Base-by-base conservation (phyloP, 2,888 invertebrate species). In the Rhogogaster chlorosoma region DNA sequence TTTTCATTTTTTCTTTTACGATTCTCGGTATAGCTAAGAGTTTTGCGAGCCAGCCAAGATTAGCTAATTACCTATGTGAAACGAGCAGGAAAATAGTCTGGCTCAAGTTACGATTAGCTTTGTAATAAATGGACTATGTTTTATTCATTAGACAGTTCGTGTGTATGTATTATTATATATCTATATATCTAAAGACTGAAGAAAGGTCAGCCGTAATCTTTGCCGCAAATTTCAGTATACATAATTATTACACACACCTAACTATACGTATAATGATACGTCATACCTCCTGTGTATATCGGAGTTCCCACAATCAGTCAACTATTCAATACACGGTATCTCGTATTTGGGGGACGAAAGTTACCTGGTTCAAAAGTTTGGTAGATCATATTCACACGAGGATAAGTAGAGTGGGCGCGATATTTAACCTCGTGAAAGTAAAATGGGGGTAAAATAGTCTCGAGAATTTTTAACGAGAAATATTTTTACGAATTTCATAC, bases 101-200 rank as follows among this genome's bases (percentile, higher is more conserved):
- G 36, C 42, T 73, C 71, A 73, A 73, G 71, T 73, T 73, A 73
- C 71, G 71, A 73, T 73, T 73, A 73, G 71, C 71, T 73, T 42
- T 73, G 42, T 73, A 42, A 73, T 73, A 73, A 73, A 38, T 73
- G 71, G 42, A 38, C 42, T n/a, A 73, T 73, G 71, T 73, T 73
- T 73, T 73, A 73, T 73, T 73, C 71, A 73, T 73, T 42, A 42
- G 71, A 73, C 71, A 73, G 22, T 73, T 42, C 10, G 71, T n/a
- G 22, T 71, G 15, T 10, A 38, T n/a, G 22, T 42, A 67, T 42
- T 42, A 5, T 18, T 36, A 70, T 29, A 61, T 70, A 61, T 2
- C 2, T 70, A 32, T 70, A 15, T 70, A 38, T 38, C 42, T 42
- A 61, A n/a, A 26, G n/a, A 22, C 38, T 42, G 42, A 29, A 73